phyloP scores from a whole-genome alignment of 2,113 vertebrate genomes.

The Hyaena hyaena region DNA sequence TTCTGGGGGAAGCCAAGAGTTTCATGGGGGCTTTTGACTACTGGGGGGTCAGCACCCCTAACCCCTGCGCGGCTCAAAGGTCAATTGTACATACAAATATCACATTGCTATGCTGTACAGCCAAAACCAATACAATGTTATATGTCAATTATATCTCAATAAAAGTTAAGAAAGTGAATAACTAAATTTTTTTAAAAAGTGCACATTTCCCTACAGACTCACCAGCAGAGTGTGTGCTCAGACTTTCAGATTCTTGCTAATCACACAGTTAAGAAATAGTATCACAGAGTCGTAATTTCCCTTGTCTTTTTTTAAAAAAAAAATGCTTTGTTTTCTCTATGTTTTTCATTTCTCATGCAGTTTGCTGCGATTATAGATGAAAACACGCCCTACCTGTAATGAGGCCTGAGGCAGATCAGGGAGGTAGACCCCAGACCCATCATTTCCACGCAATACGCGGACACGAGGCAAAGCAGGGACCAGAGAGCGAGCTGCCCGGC shows the following conservation, averaged over 20 bases:
- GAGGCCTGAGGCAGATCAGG: not conserved
- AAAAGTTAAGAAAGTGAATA: not conserved
- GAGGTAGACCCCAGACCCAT: not conserved
- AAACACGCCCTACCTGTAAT: not conserved
- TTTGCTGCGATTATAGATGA: not conserved
- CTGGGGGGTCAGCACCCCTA: not conserved
- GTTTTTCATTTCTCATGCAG: not conserved
- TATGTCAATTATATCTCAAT: not conserved
- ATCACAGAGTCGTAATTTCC: not conserved
- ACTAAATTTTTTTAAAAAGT: not conserved
- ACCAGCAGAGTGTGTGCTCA: not conserved
- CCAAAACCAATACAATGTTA: not conserved
- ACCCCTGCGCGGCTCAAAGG: not conserved
- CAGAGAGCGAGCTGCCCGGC: accelerated
- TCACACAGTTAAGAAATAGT: not conserved
- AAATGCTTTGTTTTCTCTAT: not conserved
- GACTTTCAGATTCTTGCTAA: not conserved
- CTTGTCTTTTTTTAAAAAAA: not conserved
- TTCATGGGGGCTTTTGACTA: not conserved
- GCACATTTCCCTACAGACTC: not conserved
- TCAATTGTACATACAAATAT: not conserved
- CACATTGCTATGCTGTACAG: accelerated
- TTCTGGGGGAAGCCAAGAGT: not conserved
- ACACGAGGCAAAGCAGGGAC: accelerated
- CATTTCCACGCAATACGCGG: not conserved